These are phyloP conservation scores for Polyploca ridens DNA, from an alignment of 2,888 invertebrate species.

Conservation along the genomic window DNA sequence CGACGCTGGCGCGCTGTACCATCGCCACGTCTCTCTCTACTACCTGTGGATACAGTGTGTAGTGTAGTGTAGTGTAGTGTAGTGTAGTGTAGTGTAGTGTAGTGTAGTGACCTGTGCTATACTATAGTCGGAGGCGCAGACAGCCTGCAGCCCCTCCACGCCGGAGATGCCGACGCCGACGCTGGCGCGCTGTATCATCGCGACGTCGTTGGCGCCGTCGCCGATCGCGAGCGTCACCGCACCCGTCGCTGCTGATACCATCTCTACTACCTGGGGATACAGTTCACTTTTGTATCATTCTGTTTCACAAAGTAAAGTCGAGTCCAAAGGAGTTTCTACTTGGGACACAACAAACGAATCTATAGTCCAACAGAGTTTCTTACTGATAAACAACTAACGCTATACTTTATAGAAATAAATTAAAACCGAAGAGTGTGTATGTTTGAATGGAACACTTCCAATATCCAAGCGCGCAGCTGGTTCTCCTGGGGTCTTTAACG, in stretches of 20 bases:
- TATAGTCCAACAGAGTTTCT: too few relatives aligned
- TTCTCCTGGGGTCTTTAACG: too few relatives aligned
- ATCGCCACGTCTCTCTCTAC: conserved; percentile 92
- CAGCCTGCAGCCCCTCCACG: conserved; percentile 99
- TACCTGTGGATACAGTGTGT: neutral
- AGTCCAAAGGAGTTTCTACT: too few relatives aligned
- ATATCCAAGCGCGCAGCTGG: too few relatives aligned
- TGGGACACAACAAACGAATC: too few relatives aligned
- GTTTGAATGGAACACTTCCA: too few relatives aligned
- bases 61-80: neutral
- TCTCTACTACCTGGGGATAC: conserved; percentile 87
- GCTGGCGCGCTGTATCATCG: conserved; percentile 99
- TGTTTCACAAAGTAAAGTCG: too few relatives aligned
- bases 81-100: too few relatives aligned
- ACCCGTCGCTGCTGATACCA: conserved; percentile 91
- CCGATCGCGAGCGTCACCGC: conserved; percentile 97
- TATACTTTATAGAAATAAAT: too few relatives aligned
- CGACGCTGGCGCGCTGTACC: conserved; percentile 99
- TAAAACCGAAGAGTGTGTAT: too few relatives aligned
- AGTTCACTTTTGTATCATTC: too few relatives aligned
- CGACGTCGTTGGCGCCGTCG: conserved; percentile 98
- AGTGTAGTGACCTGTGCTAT: conserved; percentile 90
- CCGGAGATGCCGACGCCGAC: conserved; percentile 99
- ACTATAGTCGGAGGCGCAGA: conserved; percentile 99
- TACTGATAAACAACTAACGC: too few relatives aligned